Percentiles rank a stretch among this genome's conserved stretches.
These are phyloP conservation scores for Drosophila nigritarsus DNA, from an alignment of 2,888 invertebrate genomes.

Conservation along the genomic window DNA sequence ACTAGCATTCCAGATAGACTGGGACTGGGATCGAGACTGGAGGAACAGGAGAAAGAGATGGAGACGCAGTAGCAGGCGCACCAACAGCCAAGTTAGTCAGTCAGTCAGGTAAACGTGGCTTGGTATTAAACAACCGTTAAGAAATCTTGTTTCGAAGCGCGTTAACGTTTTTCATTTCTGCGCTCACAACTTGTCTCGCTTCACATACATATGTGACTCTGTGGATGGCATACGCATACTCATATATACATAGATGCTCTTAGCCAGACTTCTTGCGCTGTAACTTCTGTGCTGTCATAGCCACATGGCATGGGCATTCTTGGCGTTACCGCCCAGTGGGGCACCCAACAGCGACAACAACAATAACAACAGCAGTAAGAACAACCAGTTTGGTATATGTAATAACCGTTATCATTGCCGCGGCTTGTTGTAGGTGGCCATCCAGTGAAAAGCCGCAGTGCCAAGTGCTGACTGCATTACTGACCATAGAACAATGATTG, in stretches of 20 bases:
- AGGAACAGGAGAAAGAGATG: constrained; percentile 6
- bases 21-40: constrained; percentile 27
- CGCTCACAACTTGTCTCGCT: constrained; percentile 53
- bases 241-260: constrained; percentile 13
- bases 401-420: constrained; percentile 67
- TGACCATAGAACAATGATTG: constrained; percentile 48
- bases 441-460: constrained; percentile 54
- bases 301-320: constrained; percentile 51
- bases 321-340: constrained; percentile 66
- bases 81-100: constrained; percentile 65
- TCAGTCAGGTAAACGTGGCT: constrained; percentile 68
- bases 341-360: constrained; percentile 16
- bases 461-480: constrained; percentile 48
- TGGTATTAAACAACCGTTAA: constrained; percentile 81
- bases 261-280: constrained; percentile 50
- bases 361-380: constrained; percentile 7
- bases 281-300: constrained; percentile 57
- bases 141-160: constrained; percentile 78
- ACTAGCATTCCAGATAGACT: constrained; percentile 54
- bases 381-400: constrained; percentile 73
- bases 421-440: constrained; percentile 56
- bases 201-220: constrained; percentile 26
- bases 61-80: constrained; percentile 21
- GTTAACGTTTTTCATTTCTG: constrained; percentile 47
- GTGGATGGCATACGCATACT: constrained; percentile 38